These are phyloP conservation scores for Oryctolagus cuniculus DNA, from an alignment of 2,113 vertebrate species.

Conservation along the genomic window mOryCun1.1 NC_091432.1:177247501-177248000, in stretches of 20 bases:
- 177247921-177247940: background rate
- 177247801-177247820: slow-evolving; percentile 8
- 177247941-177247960: background rate
- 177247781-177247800: background rate
- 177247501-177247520: background rate
- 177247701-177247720: background rate
- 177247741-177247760: background rate
- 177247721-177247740: background rate
- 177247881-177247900: background rate
- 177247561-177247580: background rate
- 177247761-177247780: background rate
- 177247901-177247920: background rate
- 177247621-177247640: background rate
- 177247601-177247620: background rate
- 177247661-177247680: background rate
- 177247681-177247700: slow-evolving; percentile 18
- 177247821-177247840: background rate
- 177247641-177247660: background rate
- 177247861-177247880: background rate
- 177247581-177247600: background rate
- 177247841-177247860: background rate
- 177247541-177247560: slow-evolving; percentile 50
- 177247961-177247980: background rate
- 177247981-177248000: background rate
- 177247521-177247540: slow-evolving; percentile 13